Conservation (phyloP, 2,113 vertebrate species). For the Cyanocitta stelleri region DNA sequence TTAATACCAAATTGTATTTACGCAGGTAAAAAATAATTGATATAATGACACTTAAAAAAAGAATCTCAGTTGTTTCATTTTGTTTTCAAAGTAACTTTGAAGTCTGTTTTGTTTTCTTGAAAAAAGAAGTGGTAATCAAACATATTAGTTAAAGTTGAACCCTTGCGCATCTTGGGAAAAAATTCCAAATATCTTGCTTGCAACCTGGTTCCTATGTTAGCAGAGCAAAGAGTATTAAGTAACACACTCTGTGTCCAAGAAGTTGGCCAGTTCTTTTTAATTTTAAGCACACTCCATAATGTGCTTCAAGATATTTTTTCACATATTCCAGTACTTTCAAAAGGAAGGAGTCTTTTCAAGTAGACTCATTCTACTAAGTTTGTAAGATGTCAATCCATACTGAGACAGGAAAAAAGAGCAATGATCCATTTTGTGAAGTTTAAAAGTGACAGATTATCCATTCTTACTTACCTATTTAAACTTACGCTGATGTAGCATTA, state of each 20-base stretch:
- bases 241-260: not conserved
- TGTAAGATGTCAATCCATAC: not conserved
- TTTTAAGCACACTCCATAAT: not conserved
- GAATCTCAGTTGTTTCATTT: not conserved
- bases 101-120: not conserved
- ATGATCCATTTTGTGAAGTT: not conserved
- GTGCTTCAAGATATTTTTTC: not conserved
- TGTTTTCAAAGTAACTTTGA: not conserved
- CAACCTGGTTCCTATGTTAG: not conserved
- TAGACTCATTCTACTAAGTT: not conserved
- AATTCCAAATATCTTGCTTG: not conserved
- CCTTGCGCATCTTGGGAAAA: not conserved
- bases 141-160: not conserved
- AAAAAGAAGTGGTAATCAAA: not conserved
- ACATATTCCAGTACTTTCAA: not conserved
- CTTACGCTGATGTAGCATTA: not conserved
- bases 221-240: not conserved
- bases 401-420: not conserved
- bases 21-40: not conserved
- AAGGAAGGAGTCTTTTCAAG: not conserved
- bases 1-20: not conserved
- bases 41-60: not conserved
- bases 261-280: not conserved
- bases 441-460: not conserved
- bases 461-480: not conserved